A percentile compares a stretch with the other conserved stretches of the same genome.
Conservation (phyloP, 2,797 vertebrate species). For the Oryzias dopingdopingensis region DNA sequence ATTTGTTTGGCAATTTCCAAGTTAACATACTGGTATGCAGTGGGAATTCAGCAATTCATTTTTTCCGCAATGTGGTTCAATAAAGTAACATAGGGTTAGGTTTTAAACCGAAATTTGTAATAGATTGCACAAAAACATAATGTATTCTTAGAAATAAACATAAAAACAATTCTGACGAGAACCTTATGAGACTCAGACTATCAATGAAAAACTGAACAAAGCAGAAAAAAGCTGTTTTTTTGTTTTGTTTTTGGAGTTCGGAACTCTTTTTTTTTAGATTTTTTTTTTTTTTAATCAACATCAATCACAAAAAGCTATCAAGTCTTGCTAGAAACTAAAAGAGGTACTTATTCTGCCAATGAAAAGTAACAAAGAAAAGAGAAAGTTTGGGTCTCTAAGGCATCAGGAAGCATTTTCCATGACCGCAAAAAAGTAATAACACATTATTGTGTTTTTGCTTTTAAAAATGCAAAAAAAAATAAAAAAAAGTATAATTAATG, state of each 20-base stretch:
- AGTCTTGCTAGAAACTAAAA: conserved; percentile 54
- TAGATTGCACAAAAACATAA: no score
- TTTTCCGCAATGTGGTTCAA: no score
- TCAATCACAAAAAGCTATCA: conserved; percentile 38
- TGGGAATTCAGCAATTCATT: no score
- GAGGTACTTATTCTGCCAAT: conserved; percentile 35
- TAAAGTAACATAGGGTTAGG: no score
- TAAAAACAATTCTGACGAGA: no score
- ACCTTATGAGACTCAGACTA: background rate
- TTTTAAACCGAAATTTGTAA: no score
- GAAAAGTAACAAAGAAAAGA: conserved; percentile 32
- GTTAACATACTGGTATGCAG: no score
- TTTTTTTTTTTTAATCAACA: conserved; percentile 21
- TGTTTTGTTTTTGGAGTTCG: background rate
- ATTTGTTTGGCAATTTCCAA: no score
- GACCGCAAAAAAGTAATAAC: conserved; percentile 43
- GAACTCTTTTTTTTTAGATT: background rate
- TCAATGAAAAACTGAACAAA: conserved; percentile 25
- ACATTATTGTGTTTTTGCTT: conserved; percentile 47
- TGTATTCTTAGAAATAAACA: no score
- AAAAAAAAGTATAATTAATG: no score
- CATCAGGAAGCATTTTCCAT: conserved; percentile 44
- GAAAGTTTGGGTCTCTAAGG: conserved; percentile 28
- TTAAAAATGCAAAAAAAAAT: conserved; percentile 31
- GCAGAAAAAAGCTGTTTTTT: conserved; percentile 5